These are phyloP conservation scores for Rallus limicola DNA, from an alignment of 2,113 vertebrate genomes.

Conservation along the genomic window DNA sequence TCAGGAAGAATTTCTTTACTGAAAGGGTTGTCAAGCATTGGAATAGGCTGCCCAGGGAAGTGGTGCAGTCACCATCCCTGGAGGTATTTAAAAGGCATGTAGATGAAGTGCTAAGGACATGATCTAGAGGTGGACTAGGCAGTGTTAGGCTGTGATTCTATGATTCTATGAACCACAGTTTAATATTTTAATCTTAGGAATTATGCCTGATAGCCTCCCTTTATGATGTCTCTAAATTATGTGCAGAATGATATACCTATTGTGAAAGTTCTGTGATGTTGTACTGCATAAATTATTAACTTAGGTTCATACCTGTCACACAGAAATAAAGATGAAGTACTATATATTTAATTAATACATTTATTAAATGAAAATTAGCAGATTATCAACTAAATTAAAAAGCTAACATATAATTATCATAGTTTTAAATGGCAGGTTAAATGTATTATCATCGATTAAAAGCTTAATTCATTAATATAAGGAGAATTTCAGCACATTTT, in stretches of 20 bases:
- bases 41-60: too few species aligned
- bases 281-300: neutral
- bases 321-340: constrained; percentile 57
- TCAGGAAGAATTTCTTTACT: too few species aligned
- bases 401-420: constrained; percentile 10
- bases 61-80: too few species aligned
- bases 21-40: too few species aligned
- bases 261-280: neutral
- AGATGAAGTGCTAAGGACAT: too few species aligned
- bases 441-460: constrained; percentile 41
- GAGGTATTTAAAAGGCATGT: too few species aligned
- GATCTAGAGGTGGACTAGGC: too few species aligned
- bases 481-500: neutral
- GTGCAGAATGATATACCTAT: neutral
- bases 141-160: too few species aligned
- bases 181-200: neutral
- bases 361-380: constrained; percentile 59
- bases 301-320: constrained; percentile 59
- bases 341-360: constrained; percentile 55
- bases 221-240: neutral
- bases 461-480: constrained; percentile 32
- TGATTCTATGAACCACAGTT: neutral
- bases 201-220: neutral
- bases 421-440: constrained; percentile 48
- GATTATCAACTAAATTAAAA: constrained; percentile 50